A percentile compares a stretch with the other conserved stretches of the same genome.
Conservation (phyloP, 1,140 invertebrate species). For the Zaprionus kolodkinae region DNA sequence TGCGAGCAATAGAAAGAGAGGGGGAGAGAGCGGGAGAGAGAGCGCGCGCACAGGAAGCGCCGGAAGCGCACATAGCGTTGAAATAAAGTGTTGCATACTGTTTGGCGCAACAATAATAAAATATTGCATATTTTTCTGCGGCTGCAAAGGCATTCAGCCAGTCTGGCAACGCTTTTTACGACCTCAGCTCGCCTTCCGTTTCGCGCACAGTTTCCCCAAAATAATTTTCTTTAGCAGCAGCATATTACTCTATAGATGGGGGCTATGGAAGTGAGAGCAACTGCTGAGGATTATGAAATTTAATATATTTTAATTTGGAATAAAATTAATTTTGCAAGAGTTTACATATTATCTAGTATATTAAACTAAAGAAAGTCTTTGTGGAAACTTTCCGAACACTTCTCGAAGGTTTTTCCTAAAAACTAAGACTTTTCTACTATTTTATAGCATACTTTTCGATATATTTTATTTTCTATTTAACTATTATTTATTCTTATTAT, state of each 20-base stretch:
- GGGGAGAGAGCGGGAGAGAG: background rate
- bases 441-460: no score
- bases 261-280: background rate
- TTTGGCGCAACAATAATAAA: constrained; percentile 79
- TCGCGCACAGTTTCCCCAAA: background rate
- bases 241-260: background rate
- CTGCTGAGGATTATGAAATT: background rate
- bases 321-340: background rate
- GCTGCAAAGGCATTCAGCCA: constrained; percentile 33
- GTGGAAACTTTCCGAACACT: no score
- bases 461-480: no score
- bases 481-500: no score
- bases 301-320: background rate
- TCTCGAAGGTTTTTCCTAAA: no score
- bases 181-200: constrained; percentile 17
- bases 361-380: no score
- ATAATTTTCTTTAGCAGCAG: no score
- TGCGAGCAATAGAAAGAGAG: constrained; percentile 15
- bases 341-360: no score
- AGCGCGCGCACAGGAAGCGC: constrained; percentile 27
- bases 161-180: constrained; percentile 28
- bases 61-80: constrained; percentile 63
- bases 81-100: constrained; percentile 82
- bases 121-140: constrained; percentile 73
- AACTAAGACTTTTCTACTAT: no score